phyloP scores from a whole-genome alignment of 1,140 invertebrate species.

The Magallana gigas region DNA sequence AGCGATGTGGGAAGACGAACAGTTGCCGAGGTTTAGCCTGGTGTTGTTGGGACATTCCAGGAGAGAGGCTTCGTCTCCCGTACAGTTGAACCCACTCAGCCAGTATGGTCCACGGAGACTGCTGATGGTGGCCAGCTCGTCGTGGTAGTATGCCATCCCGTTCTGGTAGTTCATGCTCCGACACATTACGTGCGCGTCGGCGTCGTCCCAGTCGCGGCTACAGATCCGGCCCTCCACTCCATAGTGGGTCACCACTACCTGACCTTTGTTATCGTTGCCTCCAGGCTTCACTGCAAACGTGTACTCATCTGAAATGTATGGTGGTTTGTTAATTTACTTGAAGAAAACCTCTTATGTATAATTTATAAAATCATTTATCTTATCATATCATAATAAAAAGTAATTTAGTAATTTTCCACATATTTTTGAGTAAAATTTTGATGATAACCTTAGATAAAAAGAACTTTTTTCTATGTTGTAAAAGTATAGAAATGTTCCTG shows the following conservation, averaged over 20 bases:
- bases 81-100: constrained; percentile 71
- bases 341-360: too few relatives aligned
- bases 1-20: constrained; percentile 65
- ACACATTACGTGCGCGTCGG: constrained; percentile 72
- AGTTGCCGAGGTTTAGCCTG: constrained; percentile 66
- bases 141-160: constrained; percentile 70
- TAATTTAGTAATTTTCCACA: too few relatives aligned
- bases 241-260: constrained; percentile 66
- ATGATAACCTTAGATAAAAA: too few relatives aligned
- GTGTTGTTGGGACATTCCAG: constrained; percentile 66
- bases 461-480: too few relatives aligned
- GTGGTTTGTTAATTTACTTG: too few relatives aligned
- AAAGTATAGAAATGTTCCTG: too few relatives aligned
- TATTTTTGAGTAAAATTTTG: too few relatives aligned
- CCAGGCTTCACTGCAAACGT: constrained; percentile 52
- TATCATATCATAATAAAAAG: too few relatives aligned
- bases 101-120: constrained; percentile 69
- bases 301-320: constrained; percentile 46
- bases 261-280: constrained; percentile 62
- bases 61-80: constrained; percentile 64
- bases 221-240: constrained; percentile 71
- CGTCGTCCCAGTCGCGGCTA: constrained; percentile 69
- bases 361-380: too few relatives aligned
- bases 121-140: constrained; percentile 54
- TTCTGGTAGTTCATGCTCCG: constrained; percentile 53